Conservation (phyloP, 2,888 invertebrate species). For the Priocnemis perturbator region DNA sequence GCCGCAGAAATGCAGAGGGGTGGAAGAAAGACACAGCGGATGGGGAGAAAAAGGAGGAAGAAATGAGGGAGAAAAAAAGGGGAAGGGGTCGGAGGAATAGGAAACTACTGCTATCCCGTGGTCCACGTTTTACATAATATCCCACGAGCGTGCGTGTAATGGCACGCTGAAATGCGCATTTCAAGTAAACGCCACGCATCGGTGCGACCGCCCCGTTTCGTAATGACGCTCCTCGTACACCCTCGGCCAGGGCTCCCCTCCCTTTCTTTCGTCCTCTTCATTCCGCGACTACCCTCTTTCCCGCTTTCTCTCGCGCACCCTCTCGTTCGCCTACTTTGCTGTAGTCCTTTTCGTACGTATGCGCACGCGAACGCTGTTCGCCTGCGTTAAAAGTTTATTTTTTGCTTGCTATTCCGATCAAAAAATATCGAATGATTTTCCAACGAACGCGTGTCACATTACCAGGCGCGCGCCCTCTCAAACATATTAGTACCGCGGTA, state of each 20-base stretch:
- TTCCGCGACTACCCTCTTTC: not conserved
- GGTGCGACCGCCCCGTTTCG: conserved; percentile 27
- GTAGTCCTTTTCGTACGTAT: not conserved
- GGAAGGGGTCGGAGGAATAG: conserved; percentile 20
- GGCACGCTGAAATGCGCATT: conserved; percentile 47
- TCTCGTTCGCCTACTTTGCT: too few relatives aligned
- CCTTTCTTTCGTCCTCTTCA: conserved; percentile 16
- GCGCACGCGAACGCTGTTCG: not conserved
- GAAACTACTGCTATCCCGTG: conserved; percentile 17
- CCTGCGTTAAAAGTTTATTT: conserved; percentile 36
- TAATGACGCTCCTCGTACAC: conserved; percentile 32
- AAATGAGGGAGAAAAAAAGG: conserved; percentile 12
- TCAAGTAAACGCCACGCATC: conserved; percentile 42
- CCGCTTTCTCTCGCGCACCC: conserved; percentile 19
- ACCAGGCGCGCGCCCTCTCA: too few relatives aligned
- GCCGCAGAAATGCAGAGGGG: not conserved
- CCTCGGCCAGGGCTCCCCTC: conserved; percentile 2
- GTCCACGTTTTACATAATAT: conserved; percentile 51
- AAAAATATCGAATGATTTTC: not conserved
- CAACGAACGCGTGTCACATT: too few relatives aligned
- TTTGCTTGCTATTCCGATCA: conserved; percentile 31
- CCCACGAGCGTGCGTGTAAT: conserved; percentile 40
- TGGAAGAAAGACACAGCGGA: conserved; percentile 14
- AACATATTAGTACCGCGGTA: too few relatives aligned
- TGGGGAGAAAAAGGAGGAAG: not conserved